Evolutionary conservation across 2,797 vertebrate species (phyloP), one percentile per base, ranked within the genome.

Genomic region (Holocentrus rufus): DNA sequence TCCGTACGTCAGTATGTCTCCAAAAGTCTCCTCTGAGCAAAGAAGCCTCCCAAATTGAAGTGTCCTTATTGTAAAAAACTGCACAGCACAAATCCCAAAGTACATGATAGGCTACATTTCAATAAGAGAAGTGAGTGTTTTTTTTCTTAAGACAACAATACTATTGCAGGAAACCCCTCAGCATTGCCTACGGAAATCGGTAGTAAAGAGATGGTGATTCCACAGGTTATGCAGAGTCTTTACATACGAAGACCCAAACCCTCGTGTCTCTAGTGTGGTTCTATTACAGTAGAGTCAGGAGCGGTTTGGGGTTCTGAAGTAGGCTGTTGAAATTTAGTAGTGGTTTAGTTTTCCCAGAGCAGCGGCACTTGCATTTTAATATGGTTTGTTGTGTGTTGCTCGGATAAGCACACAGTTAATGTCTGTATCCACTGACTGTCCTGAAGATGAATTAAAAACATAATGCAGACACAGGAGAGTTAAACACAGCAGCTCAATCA

Each of bases 301-400:
- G 72, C 62, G 50, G 7, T 73, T 47, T 68, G 30, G n/a, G 25
- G 23, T 63, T 56, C 30, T 76, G 39, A 76, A 83, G 74, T 66
- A 47, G 36, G n/a, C 47, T n/a, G 46, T 69, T 17, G 2, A 23
- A 34, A 65, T 27, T 36, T 71, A 34, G 49, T 30, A 81, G 79
- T 89, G 80, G 80, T 84, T 88, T 68, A 53, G 71, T 82, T 59
- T 65, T 81, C 73, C 63, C 46, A 64, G 71, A 66, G 77, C 84
- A 44, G 63, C 68, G 63, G 34, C 20, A 17, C 34, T 20, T 31
- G 15, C 61, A n/a, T 50, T 49, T 18, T 14, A 18, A 23, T 34
- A 20, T 42, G 11, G 17, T 1, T 13, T 46, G 47, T 44, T 17
- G 3, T 27, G 52, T n/a, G 30, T 67, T 30, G 50, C n/a, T n/a